Evolutionary conservation across 2,888 invertebrate species (phyloP).

Genomic region (Druceiella hillmani): DNA sequence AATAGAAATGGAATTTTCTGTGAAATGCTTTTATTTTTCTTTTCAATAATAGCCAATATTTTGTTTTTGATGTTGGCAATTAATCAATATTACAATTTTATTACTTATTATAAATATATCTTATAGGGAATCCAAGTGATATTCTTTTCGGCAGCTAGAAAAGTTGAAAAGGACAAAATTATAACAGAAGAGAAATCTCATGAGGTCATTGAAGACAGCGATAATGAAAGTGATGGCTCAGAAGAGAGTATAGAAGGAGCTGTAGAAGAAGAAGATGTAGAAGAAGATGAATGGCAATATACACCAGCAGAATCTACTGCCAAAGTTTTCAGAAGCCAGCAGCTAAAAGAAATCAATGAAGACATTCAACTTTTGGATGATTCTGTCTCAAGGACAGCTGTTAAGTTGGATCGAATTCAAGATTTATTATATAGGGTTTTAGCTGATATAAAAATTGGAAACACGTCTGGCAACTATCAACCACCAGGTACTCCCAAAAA

Average conservation of each 20-base stretch:
- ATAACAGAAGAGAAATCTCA: conserved; percentile 36
- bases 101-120: conserved; percentile 10
- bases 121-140: conserved; percentile 62
- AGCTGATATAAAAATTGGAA: conserved; percentile 37
- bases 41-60: too few species aligned
- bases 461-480: conserved; percentile 32
- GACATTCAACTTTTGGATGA: conserved; percentile 46
- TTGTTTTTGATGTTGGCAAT: too few species aligned
- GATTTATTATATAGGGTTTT: conserved; percentile 41
- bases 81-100: conserved; percentile 4
- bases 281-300: conserved; percentile 6
- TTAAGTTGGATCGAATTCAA: conserved; percentile 51
- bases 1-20: too few species aligned
- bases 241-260: conserved; percentile 25
- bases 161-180: conserved; percentile 46
- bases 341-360: conserved; percentile 33
- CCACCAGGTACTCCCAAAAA: conserved; percentile 6
- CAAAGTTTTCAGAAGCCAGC: background rate
- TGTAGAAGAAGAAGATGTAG: conserved; percentile 29
- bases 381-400: conserved; percentile 50
- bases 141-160: conserved; percentile 85
- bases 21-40: too few species aligned
- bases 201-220: conserved; percentile 26
- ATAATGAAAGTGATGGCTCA: conserved; percentile 20
- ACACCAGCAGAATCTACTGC: background rate